Base-by-base conservation (phyloP, 2,797 vertebrate genomes). In the Lagodon rhomboides region DNA sequence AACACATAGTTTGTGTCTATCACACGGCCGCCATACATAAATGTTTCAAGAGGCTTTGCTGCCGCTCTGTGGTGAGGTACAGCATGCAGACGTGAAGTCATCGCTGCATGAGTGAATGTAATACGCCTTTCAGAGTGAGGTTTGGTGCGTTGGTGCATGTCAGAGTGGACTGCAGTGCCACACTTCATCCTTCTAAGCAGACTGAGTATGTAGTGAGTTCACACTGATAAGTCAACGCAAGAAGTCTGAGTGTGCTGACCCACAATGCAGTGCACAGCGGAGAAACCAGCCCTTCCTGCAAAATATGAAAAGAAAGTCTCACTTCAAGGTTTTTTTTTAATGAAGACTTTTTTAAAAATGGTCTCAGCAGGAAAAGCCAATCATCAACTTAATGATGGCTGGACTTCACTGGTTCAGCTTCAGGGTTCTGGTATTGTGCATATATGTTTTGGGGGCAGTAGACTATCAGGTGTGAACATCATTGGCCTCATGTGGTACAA, bases 41-140 rank as follows among this genome's bases (percentile, higher is more conserved):
- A 47, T 6, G 10, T 54, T 18, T 46, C 0, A 0, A 43, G 23
- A 13, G 23, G 30, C 30, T 68, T 58, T n/a, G 30, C 75, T 86
- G 82, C 70, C 87, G 0, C 62, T 0, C n/a, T 16, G 80, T 80
- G 80, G 77, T 50, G n/a, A 53, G 61, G 0, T 8, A 55, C 3
- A 1, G 20, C 69, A 75, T 3, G 44, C 12, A 62, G 25, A 10
- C 44, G 8, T 34, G 8, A 34, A 34, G 34, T 9, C 34, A 34
- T 2, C 9, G 34, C 34, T 34, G 9, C 34, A 34, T 9, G 8
- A 38, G 12, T 13, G 3, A 27, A 53, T 1, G 27, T 15, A 27
- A 13, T 41, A 25, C 15, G 23, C 16, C 23, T 27, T 25, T 7
- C 20, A 43, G 46, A 15, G 25, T 12, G 27, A 51, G 30, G 47